Evolutionary conservation across 1,140 invertebrate genomes (phyloP).

Genomic region (Drosophila pseudoobscura): DNA sequence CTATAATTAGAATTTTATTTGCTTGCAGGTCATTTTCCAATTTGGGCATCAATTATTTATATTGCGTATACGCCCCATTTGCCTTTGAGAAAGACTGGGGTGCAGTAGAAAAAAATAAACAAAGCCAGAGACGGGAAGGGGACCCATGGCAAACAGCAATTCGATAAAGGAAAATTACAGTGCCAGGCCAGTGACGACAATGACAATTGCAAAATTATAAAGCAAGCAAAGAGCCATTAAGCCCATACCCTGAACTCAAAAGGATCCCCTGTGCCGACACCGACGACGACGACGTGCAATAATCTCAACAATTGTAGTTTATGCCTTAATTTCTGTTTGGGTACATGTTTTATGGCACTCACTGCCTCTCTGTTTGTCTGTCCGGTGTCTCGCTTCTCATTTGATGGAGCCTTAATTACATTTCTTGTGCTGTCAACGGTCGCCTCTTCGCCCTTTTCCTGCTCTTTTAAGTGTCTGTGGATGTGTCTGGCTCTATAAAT

Average conservation of each 20-base stretch:
- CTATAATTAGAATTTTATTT: slow-evolving; percentile 54
- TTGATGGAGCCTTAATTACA: slow-evolving; percentile 67
- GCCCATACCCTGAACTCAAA: background rate
- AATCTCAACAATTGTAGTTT: slow-evolving; percentile 67
- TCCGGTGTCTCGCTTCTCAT: background rate
- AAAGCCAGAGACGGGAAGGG: background rate
- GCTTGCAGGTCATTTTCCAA: slow-evolving; percentile 52
- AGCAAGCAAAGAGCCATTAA: slow-evolving; percentile 51
- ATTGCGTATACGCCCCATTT: slow-evolving; percentile 69
- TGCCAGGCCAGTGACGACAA: slow-evolving; percentile 28
- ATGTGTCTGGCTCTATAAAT: slow-evolving; percentile 21
- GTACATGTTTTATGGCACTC: slow-evolving; percentile 44
- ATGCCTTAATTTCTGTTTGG: slow-evolving; percentile 63
- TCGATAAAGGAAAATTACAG: slow-evolving; percentile 44
- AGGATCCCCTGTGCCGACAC: too few relatives aligned
- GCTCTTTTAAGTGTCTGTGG: slow-evolving; percentile 13
- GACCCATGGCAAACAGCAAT: background rate
- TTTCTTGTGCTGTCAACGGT: slow-evolving; percentile 20
- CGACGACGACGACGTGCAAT: slow-evolving; percentile 51
- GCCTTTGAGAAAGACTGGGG: slow-evolving; percentile 24
- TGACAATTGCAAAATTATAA: slow-evolving; percentile 52
- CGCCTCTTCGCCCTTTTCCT: slow-evolving; percentile 29
- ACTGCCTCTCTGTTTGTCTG: background rate
- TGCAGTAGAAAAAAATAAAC: background rate
- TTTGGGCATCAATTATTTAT: slow-evolving; percentile 72